Percentiles rank a stretch among this genome's conserved stretches.
These are phyloP conservation scores for Nettapus auritus DNA, from an alignment of 2,113 vertebrate genomes.

Conservation along the genomic window DNA sequence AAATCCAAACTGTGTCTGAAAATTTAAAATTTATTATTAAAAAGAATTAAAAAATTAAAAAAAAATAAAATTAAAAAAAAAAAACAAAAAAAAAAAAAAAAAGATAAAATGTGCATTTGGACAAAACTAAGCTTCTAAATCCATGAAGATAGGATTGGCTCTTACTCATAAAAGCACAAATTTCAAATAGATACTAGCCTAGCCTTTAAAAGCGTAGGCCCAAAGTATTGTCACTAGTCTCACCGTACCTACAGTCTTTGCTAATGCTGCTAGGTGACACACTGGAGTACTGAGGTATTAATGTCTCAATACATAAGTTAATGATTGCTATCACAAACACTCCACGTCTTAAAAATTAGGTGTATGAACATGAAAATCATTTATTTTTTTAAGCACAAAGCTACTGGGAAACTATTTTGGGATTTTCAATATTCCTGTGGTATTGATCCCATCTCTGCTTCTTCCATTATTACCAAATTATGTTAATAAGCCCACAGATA, in stretches of 20 bases:
- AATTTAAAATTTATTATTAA: no score
- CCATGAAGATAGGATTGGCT: not conserved
- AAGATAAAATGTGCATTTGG: not conserved
- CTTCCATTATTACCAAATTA: conserved; percentile 12
- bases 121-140: not conserved
- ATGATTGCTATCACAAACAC: not conserved
- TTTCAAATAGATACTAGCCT: not conserved
- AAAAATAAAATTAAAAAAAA: not conserved
- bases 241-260: rapidly evolving
- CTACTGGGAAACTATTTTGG: not conserved
- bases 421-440: not conserved
- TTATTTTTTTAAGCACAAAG: not conserved
- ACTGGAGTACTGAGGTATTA: not conserved
- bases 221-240: not conserved
- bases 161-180: not conserved
- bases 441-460: conserved; percentile 8
- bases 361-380: not conserved
- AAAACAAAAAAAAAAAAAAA: not conserved
- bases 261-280: not conserved
- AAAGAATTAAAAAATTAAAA: not conserved
- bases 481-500: not conserved
- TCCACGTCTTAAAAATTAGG: not conserved
- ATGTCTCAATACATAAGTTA: not conserved
- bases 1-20: no score
- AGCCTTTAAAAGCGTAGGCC: not conserved